Conservation (phyloP, 2,113 vertebrate species). For the Vulpes vulpes region DNA sequence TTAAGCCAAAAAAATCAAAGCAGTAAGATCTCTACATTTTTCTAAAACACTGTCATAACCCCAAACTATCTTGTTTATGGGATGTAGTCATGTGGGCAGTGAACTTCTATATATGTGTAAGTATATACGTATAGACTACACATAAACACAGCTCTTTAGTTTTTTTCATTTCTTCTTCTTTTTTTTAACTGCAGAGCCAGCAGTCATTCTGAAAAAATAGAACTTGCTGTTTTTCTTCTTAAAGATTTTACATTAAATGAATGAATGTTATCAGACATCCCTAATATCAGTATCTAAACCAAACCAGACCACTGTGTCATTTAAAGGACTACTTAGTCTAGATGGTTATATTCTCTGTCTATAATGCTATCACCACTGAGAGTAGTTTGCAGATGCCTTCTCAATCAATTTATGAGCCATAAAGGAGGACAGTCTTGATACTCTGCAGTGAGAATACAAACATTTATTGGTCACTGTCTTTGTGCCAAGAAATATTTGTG, state of each 20-base stretch:
- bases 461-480: slow-evolving; percentile 12
- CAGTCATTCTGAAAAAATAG: background rate
- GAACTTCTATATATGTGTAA: background rate
- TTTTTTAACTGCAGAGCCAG: background rate
- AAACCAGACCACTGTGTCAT: background rate
- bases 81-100: background rate
- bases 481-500: background rate
- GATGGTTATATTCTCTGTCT: background rate
- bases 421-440: background rate
- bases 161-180: background rate
- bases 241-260: slow-evolving; percentile 42
- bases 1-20: slow-evolving; percentile 62
- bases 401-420: background rate
- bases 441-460: background rate
- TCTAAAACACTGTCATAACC: slow-evolving; percentile 56
- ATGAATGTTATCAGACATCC: slow-evolving; percentile 28
- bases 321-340: background rate
- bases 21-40: slow-evolving; percentile 65
- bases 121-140: background rate
- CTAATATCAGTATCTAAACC: background rate
- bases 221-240: background rate
- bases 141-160: background rate
- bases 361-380: background rate
- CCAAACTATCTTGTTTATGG: slow-evolving; percentile 46
- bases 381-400: background rate